Conservation (phyloP, 2,888 invertebrate genomes). For the Himalopsyche japonica region DNA sequence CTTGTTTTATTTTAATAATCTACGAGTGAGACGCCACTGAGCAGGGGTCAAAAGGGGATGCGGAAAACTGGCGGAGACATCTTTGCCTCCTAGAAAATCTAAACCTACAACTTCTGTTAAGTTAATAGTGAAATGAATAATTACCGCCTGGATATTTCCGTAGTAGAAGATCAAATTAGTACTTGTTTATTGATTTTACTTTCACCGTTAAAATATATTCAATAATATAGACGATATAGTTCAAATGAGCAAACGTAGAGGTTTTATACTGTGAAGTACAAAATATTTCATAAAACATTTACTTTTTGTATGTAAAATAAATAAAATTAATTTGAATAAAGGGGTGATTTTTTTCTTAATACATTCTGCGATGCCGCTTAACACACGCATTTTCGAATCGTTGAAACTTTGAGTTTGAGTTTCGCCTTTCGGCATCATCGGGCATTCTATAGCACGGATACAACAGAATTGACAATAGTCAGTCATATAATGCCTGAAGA, state of each 20-base stretch:
- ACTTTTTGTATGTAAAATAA: no score
- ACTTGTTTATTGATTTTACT: neutral
- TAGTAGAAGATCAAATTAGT: neutral
- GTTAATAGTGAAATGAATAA: slow-evolving; percentile 26
- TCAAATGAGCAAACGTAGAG: neutral
- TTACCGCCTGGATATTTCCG: slow-evolving; percentile 10
- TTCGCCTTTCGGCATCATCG: no score
- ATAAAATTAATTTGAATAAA: no score
- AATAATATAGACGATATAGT: neutral
- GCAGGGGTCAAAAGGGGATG: neutral
- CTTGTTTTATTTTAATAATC: neutral
- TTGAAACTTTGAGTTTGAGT: no score
- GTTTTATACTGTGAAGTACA: no score
- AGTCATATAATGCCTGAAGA: no score
- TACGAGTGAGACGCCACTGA: neutral
- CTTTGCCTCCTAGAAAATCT: neutral
- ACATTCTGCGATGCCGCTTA: no score
- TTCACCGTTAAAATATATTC: neutral
- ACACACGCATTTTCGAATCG: no score
- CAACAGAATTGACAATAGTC: no score
- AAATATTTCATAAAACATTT: no score
- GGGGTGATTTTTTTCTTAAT: no score
- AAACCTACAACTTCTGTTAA: slow-evolving; percentile 10
- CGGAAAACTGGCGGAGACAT: neutral
- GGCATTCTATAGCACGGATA: no score